These are phyloP conservation scores for Leuctra nigra DNA, from an alignment of 2,888 invertebrate species.

Conservation along the genomic window DNA sequence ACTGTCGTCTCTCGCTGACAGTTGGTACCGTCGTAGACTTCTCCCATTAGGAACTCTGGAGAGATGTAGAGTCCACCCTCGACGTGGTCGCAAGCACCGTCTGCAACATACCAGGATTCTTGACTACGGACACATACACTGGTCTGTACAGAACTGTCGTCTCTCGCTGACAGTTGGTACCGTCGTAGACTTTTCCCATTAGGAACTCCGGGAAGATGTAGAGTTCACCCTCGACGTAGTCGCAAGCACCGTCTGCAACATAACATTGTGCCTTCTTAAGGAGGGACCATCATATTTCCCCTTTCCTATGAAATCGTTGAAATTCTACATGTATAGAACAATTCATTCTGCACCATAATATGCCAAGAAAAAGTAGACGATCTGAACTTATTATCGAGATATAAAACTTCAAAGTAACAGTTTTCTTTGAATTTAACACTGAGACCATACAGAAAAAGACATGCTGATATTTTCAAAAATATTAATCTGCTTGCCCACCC, in stretches of 20 bases:
- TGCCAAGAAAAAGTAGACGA: too few relatives aligned
- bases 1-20: slow-evolving; percentile 48
- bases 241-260: slow-evolving; percentile 61
- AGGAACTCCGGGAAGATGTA: slow-evolving; percentile 73
- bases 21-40: slow-evolving; percentile 63
- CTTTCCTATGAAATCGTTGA: too few relatives aligned
- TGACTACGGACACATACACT: neutral
- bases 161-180: neutral
- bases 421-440: too few relatives aligned
- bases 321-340: too few relatives aligned
- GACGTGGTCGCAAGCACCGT: slow-evolving; percentile 61
- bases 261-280: slow-evolving; percentile 38
- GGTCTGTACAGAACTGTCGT: too few relatives aligned
- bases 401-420: too few relatives aligned
- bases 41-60: slow-evolving; percentile 69
- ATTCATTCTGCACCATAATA: too few relatives aligned
- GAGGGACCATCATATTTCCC: too few relatives aligned
- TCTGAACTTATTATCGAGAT: too few relatives aligned
- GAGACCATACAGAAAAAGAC: too few relatives aligned
- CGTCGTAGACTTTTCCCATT: slow-evolving; percentile 56
- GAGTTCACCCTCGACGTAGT: slow-evolving; percentile 68
- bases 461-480: too few relatives aligned
- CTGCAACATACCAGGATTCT: slow-evolving; percentile 43
- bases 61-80: slow-evolving; percentile 73
- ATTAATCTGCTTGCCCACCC: too few relatives aligned